phyloP scores from a whole-genome alignment of 2,888 invertebrate species.

The Sarcophaga carnaria region DNA sequence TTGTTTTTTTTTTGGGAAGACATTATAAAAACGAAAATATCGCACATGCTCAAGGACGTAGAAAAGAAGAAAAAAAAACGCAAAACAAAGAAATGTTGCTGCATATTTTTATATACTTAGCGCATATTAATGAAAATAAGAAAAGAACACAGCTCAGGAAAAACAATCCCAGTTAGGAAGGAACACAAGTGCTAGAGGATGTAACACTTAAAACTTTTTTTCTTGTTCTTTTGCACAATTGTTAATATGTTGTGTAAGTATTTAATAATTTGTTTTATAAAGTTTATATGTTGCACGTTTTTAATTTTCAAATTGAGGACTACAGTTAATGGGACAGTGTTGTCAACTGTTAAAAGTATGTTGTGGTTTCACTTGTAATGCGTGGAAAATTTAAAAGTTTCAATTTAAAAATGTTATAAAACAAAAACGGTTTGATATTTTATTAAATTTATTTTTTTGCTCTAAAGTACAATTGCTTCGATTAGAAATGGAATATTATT shows the following conservation, averaged over 20 bases:
- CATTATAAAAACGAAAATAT: conserved; percentile 27
- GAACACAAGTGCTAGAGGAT: conserved; percentile 9
- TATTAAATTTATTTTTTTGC: too few species aligned
- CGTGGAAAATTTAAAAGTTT: too few species aligned
- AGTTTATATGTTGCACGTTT: neutral
- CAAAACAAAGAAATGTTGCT: neutral
- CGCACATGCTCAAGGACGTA: conserved; percentile 22
- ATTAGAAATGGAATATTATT: too few species aligned
- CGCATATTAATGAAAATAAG: neutral
- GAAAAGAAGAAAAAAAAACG: too few species aligned
- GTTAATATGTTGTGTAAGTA: neutral
- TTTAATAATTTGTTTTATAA: neutral
- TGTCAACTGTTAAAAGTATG: too few species aligned
- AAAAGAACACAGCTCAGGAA: neutral
- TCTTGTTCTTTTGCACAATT: neutral
- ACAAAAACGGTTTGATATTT: too few species aligned
- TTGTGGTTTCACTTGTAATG: too few species aligned
- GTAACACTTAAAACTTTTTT: conserved; percentile 6
- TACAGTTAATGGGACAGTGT: too few species aligned
- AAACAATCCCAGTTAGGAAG: neutral
- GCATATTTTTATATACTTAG: neutral
- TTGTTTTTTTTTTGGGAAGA: conserved; percentile 38
- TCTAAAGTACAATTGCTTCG: too few species aligned
- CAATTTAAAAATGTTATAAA: too few species aligned
- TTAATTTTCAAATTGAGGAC: neutral